Conservation (phyloP, 1,140 invertebrate genomes). For the Protaetia brevitarsis region DNA sequence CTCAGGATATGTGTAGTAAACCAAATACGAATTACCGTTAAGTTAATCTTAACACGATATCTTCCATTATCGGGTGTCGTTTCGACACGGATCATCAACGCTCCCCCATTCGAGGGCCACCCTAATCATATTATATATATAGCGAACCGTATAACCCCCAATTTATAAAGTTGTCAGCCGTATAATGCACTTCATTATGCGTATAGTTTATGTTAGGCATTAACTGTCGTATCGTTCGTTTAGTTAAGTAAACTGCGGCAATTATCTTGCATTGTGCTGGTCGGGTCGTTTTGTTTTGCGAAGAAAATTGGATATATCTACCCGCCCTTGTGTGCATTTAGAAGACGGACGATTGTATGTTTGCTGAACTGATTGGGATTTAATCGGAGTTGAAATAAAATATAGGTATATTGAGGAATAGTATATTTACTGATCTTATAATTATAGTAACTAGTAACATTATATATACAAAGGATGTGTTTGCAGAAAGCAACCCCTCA, state of each 20-base stretch:
- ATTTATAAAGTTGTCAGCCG: conserved; percentile 22
- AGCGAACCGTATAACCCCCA: conserved; percentile 15
- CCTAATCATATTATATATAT: conserved; percentile 22
- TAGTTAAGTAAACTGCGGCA: conserved; percentile 17
- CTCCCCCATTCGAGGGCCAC: not conserved
- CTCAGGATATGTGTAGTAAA: conserved; percentile 23
- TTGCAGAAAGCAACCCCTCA: too few relatives aligned
- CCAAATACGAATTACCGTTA: conserved; percentile 23
- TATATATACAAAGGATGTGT: too few relatives aligned
- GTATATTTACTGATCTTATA: too few relatives aligned
- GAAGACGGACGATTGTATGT: too few relatives aligned
- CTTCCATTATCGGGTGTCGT: conserved; percentile 20
- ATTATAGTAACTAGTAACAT: too few relatives aligned
- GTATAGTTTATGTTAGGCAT: conserved; percentile 14
- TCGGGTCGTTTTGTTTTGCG: not conserved
- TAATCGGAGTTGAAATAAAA: too few relatives aligned
- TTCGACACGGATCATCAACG: conserved; percentile 21
- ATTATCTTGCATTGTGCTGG: not conserved
- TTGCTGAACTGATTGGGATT: too few relatives aligned
- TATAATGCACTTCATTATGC: conserved; percentile 19
- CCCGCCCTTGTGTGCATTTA: too few relatives aligned
- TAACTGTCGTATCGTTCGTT: conserved; percentile 5
- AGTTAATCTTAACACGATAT: conserved; percentile 23
- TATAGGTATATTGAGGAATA: too few relatives aligned
- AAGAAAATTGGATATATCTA: conserved; percentile 24